Evolutionary conservation across 2,113 vertebrate species (phyloP), one percentile per base, ranked within the genome.

Genomic region (Noctilio leporinus): DNA sequence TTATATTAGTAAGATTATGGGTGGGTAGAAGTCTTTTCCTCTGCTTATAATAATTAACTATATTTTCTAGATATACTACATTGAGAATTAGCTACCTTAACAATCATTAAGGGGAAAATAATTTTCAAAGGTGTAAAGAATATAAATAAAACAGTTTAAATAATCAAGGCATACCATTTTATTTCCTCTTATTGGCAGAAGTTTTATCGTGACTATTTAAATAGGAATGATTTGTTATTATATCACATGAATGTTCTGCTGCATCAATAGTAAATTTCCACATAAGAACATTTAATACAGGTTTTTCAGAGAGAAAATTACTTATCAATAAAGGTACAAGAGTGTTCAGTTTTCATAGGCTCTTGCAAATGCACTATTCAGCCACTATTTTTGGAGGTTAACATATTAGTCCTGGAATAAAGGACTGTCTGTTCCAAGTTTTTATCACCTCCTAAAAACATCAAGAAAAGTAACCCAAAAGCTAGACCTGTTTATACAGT

Each of bases 381-480:
- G n/a, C 45, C 97, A 86, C 33, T 76, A 84, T 70, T 88, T 95
- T 94, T 1, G 26, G 20, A 38, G 19, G 51, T 95, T 65, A 87
- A 85, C 85, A 75, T 51, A 96, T 83, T 22, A 93, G 30, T 97
- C 95, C 92, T 88, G n/a, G 33, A 47, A 93, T 64, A 95, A 0
- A 70, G 22, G 40, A 89, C 16, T 19, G 5, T 57, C 91, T 53
- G 53, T 3, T 24, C 72, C 26, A 93, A 95, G 49, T 16, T 96
- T 95, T 92, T 95, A 78, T 67, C 77, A 88, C 93, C 97, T 98
- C 89, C 89, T 94, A 96, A 93, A 96, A 97, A 93, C n/a, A 95
- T 87, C 89, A 97, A 97, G 92, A n/a, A 96, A 97, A 97, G 95
- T 93, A 96, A 97, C 89, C 45, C 93, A 93, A 97, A 97, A 95